These are phyloP conservation scores for Escarpia spicata DNA, from an alignment of 2,888 invertebrate species.

Conservation along the genomic window DNA sequence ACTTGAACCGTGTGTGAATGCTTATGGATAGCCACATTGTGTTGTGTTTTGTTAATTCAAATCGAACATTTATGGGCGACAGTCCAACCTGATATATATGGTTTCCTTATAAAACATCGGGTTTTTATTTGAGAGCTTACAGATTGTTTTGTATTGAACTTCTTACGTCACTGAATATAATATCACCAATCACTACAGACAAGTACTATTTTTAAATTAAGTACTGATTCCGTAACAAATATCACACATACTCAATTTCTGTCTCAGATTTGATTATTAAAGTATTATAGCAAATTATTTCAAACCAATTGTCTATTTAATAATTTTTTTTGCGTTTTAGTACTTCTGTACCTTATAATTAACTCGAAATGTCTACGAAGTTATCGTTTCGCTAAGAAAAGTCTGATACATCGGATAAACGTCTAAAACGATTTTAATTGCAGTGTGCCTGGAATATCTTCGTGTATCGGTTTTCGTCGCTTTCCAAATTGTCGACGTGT, in stretches of 20 bases:
- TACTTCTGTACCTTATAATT: neutral
- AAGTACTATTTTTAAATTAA: neutral
- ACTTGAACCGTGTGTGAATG: neutral
- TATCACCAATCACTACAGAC: neutral
- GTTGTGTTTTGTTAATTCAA: neutral
- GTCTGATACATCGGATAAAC: neutral
- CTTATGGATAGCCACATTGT: neutral
- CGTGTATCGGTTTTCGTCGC: neutral
- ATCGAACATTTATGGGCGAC: neutral
- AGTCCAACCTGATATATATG: neutral
- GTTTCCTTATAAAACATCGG: neutral
- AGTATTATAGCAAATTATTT: neutral
- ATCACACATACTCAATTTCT: neutral
- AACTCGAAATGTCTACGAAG: neutral
- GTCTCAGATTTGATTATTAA: neutral
- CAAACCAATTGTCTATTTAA: neutral
- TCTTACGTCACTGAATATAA: neutral
- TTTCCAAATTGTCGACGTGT: neutral
- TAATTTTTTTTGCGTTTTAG: neutral
- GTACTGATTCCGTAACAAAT: neutral
- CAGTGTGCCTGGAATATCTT: neutral
- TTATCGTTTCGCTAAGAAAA: neutral
- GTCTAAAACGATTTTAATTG: neutral
- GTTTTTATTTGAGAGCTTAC: no score
- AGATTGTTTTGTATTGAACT: neutral